Conservation (phyloP, 2,113 vertebrate genomes). For the Dolichotis patagonum region DNA sequence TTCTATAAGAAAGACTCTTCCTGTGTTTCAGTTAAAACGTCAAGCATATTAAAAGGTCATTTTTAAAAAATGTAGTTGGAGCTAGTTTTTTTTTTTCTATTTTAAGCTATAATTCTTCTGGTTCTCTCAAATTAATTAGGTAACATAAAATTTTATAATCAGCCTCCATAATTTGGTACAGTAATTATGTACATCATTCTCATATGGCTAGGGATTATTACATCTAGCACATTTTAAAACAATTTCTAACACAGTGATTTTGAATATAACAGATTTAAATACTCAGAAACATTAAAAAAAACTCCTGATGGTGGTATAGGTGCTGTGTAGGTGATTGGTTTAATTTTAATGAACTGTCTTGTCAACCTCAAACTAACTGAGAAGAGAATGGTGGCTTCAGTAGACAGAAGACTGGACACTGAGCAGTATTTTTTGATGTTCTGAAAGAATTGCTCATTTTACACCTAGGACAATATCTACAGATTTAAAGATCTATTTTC, state of each 20-base stretch:
- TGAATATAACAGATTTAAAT: constrained; percentile 30
- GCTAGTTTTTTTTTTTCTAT: background rate
- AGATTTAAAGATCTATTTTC: constrained; percentile 28
- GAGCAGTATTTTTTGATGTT: background rate
- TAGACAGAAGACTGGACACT: background rate
- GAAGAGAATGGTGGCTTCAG: background rate
- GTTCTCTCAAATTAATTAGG: constrained; percentile 9
- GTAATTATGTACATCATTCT: background rate
- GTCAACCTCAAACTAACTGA: background rate
- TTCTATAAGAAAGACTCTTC: too few species aligned
- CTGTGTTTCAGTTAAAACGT: background rate
- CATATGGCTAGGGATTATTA: background rate
- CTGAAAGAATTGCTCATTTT: constrained; percentile 9
- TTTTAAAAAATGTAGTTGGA: background rate
- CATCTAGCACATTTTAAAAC: background rate
- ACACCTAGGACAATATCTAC: background rate
- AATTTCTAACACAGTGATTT: constrained; percentile 11
- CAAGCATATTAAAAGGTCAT: background rate
- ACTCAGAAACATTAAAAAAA: constrained; percentile 12
- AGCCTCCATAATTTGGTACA: background rate
- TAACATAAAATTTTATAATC: background rate
- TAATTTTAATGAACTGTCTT: constrained; percentile 43
- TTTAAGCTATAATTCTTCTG: background rate
- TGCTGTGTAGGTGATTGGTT: background rate
- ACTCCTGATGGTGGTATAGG: background rate